Base-by-base conservation (phyloP, 2,797 vertebrate genomes). In the Pachyuromys duprasi region DNA sequence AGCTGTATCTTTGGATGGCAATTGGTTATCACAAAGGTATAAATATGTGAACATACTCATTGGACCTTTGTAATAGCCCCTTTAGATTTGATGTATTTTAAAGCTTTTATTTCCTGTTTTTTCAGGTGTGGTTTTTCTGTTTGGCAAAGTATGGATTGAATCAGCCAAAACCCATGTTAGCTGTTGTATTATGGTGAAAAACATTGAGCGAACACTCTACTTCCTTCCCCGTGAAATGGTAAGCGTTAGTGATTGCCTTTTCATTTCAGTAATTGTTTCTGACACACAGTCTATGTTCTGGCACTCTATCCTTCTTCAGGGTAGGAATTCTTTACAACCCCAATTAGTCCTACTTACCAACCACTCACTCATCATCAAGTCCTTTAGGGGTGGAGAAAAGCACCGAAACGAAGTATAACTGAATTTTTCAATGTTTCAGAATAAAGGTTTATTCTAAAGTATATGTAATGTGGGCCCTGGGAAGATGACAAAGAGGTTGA, bases 121-220 rank as follows among this genome's bases (percentile, higher is more conserved):
- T 96, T 39, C 86, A 99, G 99, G 99, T 90, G 99, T 99, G 95
- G 99, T 99, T 17, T 99, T 99, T 98, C 98, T 99, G 93, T 99
- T 99, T 97, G 99, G 99, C 90, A 99, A 99, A 98, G 99, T 99
- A 97, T 99, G 99, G 99, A 99, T 99, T 31, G 99, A 99, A 97
- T 99, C 99, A 0, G 99, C 99, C 31, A 36, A 98, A 97, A 98
- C 98, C 9, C 98, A 99, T 2, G 99, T 99, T 97, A 99, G 99
- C 98, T 99, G 99, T 98, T 99, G 99, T 89, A 99, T 99, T 84
- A 98, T 98, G n/a, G 99, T 99, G 96, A 99, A 98, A 98, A 99
- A 99, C 97, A 99, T 99, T 1, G 99, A 99, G 96, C 99, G 99
- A 97, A 99, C 99, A 4, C 98, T 99, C 97, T 99, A 99, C 97